Percentiles rank a stretch among this genome's conserved stretches.
Evolutionary conservation across 2,888 invertebrate genomes (phyloP).

Genomic region (Pammene fasciana): DNA sequence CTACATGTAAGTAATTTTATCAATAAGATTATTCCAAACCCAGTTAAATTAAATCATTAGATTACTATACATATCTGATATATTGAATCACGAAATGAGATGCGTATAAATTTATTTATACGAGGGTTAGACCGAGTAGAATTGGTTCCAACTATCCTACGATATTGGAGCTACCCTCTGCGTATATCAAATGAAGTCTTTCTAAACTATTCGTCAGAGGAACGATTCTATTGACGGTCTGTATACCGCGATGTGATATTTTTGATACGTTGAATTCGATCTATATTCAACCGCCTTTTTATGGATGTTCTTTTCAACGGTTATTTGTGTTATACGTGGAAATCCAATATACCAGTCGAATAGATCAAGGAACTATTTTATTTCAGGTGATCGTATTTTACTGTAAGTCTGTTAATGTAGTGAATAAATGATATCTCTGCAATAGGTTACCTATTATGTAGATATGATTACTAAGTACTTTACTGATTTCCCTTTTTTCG

Average conservation of each 20-base stretch:
- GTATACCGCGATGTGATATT: constrained; percentile 48
- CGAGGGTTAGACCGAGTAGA: constrained; percentile 54
- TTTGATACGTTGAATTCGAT: constrained; percentile 51
- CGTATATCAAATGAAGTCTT: constrained; percentile 79
- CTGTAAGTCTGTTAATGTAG: too few species aligned
- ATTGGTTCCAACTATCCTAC: constrained; percentile 59
- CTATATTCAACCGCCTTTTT: not conserved
- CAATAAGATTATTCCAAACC: constrained; percentile 18
- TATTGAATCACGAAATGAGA: constrained; percentile 62
- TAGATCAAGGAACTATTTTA: not conserved
- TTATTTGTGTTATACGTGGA: not conserved
- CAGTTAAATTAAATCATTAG: constrained; percentile 33
- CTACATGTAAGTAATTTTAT: constrained; percentile 5
- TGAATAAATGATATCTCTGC: too few species aligned
- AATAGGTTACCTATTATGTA: too few species aligned
- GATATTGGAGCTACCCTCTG: constrained; percentile 70
- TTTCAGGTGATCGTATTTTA: too few species aligned
- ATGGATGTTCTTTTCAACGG: not conserved
- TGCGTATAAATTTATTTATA: constrained; percentile 64
- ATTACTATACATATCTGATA: constrained; percentile 58
- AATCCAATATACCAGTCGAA: not conserved
- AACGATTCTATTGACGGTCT: constrained; percentile 72
- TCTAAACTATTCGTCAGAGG: constrained; percentile 77
- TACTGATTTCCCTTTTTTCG: too few species aligned
- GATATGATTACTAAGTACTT: too few species aligned